Conservation (phyloP, 2,113 vertebrate species). For the Colaptes auratus region DNA sequence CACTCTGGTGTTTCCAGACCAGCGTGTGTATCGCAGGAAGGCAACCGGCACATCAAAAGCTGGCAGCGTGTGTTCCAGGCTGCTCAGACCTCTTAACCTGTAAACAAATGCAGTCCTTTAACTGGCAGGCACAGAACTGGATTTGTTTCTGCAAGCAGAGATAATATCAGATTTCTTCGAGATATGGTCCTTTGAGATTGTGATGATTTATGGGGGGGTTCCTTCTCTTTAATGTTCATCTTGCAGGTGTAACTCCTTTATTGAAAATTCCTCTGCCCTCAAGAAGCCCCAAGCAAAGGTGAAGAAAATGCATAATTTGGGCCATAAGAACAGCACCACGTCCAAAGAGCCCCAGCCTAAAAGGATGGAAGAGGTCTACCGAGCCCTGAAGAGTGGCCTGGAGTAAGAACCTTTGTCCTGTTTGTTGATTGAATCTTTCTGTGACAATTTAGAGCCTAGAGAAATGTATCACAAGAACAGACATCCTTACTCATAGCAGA, state of each 20-base stretch:
- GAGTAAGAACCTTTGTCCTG: constrained; percentile 82
- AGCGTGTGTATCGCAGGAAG: neutral
- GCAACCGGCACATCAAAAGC: neutral
- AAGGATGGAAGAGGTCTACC: constrained; percentile 92
- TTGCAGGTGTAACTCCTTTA: constrained; percentile 95
- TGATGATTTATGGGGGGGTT: constrained; percentile 7
- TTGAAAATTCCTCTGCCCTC: constrained; percentile 89
- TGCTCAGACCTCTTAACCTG: neutral
- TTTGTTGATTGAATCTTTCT: neutral
- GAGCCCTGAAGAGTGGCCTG: constrained; percentile 91
- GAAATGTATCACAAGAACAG: neutral
- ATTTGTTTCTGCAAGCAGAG: neutral
- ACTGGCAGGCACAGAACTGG: neutral
- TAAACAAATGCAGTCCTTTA: neutral
- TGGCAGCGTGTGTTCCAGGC: neutral
- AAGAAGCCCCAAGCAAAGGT: constrained; percentile 95
- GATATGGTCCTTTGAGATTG: neutral
- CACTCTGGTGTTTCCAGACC: neutral
- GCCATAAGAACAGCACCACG: constrained; percentile 87
- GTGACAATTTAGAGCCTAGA: neutral
- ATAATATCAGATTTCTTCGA: neutral
- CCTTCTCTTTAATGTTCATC: constrained; percentile 27
- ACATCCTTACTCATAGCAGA: neutral
- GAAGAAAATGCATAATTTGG: constrained; percentile 91
- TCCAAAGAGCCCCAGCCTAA: constrained; percentile 92